Evolutionary conservation across 2,888 invertebrate genomes (phyloP).

Genomic region (Cheilosia vernalis): DNA sequence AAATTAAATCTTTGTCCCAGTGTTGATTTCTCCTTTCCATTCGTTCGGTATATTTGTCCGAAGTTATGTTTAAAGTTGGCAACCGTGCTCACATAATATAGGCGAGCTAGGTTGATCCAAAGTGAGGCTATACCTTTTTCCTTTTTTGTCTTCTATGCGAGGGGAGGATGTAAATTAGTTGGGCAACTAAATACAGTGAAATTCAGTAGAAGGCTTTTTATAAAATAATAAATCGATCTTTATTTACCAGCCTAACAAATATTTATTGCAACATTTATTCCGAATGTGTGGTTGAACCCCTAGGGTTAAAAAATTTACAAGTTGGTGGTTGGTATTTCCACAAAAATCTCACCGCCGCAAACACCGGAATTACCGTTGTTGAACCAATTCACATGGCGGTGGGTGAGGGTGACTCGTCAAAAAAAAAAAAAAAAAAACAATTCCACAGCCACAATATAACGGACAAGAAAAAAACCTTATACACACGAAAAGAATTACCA

Average conservation of each 20-base stretch:
- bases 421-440: background rate
- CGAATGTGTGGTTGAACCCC: background rate
- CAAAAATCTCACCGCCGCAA: conserved; percentile 6
- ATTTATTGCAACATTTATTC: background rate
- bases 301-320: background rate
- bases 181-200: too few species aligned
- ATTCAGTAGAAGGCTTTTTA: too few species aligned
- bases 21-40: too few species aligned
- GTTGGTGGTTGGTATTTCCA: background rate
- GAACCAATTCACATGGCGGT: conserved; percentile 7
- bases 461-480: background rate
- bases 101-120: background rate
- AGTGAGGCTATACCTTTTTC: too few species aligned
- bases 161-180: too few species aligned
- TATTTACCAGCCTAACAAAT: too few species aligned
- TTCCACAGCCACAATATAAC: background rate
- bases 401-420: background rate
- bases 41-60: too few species aligned
- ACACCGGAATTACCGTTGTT: conserved; percentile 1
- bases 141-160: background rate
- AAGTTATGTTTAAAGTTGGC: too few species aligned
- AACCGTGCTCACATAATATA: too few species aligned
- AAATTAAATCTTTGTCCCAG: too few species aligned
- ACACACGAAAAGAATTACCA: conserved; percentile 10
- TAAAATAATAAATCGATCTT: too few species aligned